These are phyloP conservation scores for Graphium colonna DNA, from an alignment of 2,888 invertebrate genomes.

Conservation along the genomic window DNA sequence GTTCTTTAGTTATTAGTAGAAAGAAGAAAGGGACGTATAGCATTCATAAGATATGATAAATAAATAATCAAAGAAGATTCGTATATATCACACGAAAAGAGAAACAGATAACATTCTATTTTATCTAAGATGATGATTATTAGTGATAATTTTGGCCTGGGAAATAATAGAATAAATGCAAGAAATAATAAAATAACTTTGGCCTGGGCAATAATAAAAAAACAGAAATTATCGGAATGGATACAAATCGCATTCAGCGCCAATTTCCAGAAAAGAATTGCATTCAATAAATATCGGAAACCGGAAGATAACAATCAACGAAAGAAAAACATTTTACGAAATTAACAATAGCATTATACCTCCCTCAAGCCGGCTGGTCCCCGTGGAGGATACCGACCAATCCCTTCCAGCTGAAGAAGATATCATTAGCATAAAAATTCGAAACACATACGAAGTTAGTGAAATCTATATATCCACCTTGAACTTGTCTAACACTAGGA, in stretches of 20 bases:
- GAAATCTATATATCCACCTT: neutral
- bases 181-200: too few species aligned
- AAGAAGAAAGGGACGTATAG: too few species aligned
- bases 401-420: too few species aligned
- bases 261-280: conserved; percentile 25
- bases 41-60: conserved; percentile 8
- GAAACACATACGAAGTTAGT: too few species aligned
- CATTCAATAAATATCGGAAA: conserved; percentile 16
- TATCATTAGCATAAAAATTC: too few species aligned
- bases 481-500: conserved; percentile 22
- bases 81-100: neutral
- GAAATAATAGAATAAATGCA: too few species aligned
- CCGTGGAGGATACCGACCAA: too few species aligned
- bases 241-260: conserved; percentile 15
- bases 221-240: conserved; percentile 19
- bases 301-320: conserved; percentile 14
- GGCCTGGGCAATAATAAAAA: conserved; percentile 21
- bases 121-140: too few species aligned
- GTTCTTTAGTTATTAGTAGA: conserved; percentile 1
- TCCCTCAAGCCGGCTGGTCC: too few species aligned
- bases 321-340: neutral
- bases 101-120: too few species aligned
- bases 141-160: neutral
- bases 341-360: too few species aligned
- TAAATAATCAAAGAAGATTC: conserved; percentile 4